phyloP scores from a whole-genome alignment of 2,797 vertebrate species.

The Siniperca obscura region DNA sequence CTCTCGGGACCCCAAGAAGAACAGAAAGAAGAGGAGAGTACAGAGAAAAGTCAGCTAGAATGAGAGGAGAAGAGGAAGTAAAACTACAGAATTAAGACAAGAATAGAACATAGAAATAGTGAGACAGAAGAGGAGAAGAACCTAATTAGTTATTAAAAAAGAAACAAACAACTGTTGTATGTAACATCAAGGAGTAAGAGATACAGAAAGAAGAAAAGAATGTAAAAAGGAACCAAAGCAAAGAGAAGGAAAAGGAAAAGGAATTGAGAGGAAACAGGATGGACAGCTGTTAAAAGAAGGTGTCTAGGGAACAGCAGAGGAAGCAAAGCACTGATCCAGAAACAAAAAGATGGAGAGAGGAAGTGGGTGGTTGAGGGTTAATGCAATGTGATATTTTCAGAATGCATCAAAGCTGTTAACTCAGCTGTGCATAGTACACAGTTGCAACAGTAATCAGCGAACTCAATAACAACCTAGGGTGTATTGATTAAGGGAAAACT shows the following conservation, averaged over 20 bases:
- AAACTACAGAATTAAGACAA: conserved; percentile 6
- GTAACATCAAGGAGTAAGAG: not conserved
- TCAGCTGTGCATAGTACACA: conserved; percentile 27
- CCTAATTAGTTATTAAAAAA: not conserved
- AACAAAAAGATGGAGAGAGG: not conserved
- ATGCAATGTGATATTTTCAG: conserved; percentile 6
- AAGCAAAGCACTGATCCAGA: not conserved
- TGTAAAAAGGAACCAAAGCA: not conserved
- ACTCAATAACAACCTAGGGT: conserved; percentile 44
- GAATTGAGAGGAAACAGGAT: not conserved
- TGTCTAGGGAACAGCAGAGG: not conserved
- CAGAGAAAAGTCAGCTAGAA: conserved; percentile 27
- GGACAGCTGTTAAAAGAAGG: not conserved
- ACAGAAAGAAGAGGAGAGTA: not conserved
- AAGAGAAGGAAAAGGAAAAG: not conserved
- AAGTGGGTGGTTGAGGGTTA: conserved; percentile 2
- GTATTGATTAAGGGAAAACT: conserved; percentile 55
- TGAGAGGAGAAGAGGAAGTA: not conserved
- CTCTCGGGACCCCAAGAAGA: conserved; percentile 23
- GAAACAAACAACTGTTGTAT: not conserved
- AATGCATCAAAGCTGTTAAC: conserved; percentile 36
- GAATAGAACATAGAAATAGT: fast-evolving
- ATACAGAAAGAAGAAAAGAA: not conserved
- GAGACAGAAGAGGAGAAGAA: not conserved
- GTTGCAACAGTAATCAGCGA: conserved; percentile 51